Base-by-base conservation (phyloP, 2,113 vertebrate genomes). In the Pelodiscus sinensis region DNA sequence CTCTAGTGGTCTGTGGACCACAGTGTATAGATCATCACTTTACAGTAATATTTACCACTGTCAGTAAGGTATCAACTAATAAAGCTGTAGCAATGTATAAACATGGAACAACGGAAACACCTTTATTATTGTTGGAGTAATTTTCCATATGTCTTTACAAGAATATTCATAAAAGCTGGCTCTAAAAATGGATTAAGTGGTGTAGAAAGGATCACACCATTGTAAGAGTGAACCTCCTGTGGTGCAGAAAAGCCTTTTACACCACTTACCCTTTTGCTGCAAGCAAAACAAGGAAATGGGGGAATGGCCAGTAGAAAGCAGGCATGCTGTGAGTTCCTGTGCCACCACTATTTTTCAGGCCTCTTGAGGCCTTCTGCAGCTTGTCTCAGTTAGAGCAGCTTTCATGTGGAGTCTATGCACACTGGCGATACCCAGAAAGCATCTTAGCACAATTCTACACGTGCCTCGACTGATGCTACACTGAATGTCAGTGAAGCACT, bases 81-180 rank as follows among this genome's bases (percentile, higher is more conserved):
- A 77, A 77, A 77, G 13, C 44, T 77, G 25, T 71, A 71, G n/a
- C n/a, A 35, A 55, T 0, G 29, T 27, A 52, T 1, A 1, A 57
- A 22, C 18, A 91, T 90, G 57, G 90, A 92, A 56, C 0, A 0
- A 4, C 6, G 8, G 9, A 57, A 90, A 15, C 89, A 88, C 90
- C 86, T 94, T 77, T 84, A 89, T 78, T 79, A 94, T 71, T 79
- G 51, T 81, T 81, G 90, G 79, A 31, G 79, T 94, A 93, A 81
- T 94, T 95, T 94, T 95, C 90, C 92, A 92, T 90, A 92, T 96
- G 85, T 93, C 92, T 84, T 96, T 95, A 92, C 1, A 3, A 94
- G 68, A 55, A 77, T 92, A 84, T 95, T 94, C 75, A 1, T 88
- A 75, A 19, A 44, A 44, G 24, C 62, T 71, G 38, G 11, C 38